phyloP scores from a whole-genome alignment of 2,888 invertebrate genomes.

The Rhopalosiphum nymphaeae region DNA sequence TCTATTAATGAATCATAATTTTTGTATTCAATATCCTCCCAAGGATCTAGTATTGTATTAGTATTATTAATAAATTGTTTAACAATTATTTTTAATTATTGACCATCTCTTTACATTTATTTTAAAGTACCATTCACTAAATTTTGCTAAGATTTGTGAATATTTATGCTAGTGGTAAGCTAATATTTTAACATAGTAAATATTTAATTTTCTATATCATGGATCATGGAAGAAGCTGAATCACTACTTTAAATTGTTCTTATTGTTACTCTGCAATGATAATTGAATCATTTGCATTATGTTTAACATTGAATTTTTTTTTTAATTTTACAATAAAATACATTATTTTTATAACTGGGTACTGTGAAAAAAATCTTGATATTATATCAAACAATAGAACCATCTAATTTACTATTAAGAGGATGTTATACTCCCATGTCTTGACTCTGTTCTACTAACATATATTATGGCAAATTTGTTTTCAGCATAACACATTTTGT shows the following conservation, averaged over 20 bases:
- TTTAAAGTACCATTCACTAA: not conserved
- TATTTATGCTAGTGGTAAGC: not conserved
- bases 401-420: no score
- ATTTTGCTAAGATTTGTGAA: not conserved
- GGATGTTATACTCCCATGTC: no score
- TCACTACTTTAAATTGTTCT: not conserved
- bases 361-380: no score
- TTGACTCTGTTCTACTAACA: no score
- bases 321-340: not conserved
- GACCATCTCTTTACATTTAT: not conserved
- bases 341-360: not conserved
- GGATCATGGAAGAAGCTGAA: not conserved
- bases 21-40: not conserved
- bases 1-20: slow-evolving; percentile 8
- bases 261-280: not conserved
- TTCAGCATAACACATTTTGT: no score
- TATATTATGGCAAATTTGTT: no score
- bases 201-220: not conserved
- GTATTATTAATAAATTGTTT: not conserved
- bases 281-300: not conserved
- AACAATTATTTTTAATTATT: not conserved
- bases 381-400: no score
- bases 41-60: not conserved
- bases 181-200: not conserved
- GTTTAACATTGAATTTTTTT: not conserved